phyloP scores from a whole-genome alignment of 2,113 vertebrate genomes.

The Melospiza melodia region DNA sequence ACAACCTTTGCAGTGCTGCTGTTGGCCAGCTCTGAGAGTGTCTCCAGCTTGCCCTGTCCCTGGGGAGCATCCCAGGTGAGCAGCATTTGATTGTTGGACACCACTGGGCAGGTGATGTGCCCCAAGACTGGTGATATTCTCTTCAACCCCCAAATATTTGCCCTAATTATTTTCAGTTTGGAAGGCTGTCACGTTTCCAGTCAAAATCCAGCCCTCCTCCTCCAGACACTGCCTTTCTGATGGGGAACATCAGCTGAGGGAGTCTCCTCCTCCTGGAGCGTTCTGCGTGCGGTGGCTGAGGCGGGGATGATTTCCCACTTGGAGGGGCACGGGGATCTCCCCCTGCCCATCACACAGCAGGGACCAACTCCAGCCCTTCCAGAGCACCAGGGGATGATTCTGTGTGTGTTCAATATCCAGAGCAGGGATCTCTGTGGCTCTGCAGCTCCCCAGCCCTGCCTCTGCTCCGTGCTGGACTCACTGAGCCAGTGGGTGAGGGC shows the following conservation, averaged over 20 bases:
- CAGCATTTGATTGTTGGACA: background rate
- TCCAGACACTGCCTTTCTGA: background rate
- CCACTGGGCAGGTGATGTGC: background rate
- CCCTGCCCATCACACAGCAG: background rate
- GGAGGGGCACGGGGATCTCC: background rate
- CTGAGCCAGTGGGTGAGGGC: background rate
- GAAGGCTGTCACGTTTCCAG: background rate
- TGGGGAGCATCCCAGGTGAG: background rate
- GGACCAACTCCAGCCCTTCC: background rate
- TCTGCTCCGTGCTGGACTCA: background rate
- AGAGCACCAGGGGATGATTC: background rate
- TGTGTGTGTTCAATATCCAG: background rate
- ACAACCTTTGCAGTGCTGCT: background rate
- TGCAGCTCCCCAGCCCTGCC: background rate
- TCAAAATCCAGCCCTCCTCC: background rate
- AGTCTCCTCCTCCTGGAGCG: background rate
- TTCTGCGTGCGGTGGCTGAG: background rate
- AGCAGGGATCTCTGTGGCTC: background rate
- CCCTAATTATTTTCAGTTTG: background rate
- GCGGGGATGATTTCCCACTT: background rate
- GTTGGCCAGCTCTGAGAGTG: background rate
- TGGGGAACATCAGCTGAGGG: background rate
- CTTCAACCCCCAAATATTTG: background rate
- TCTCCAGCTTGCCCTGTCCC: background rate
- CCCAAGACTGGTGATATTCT: background rate